Conservation (phyloP, 23 tunicate genomes). For the Diplosoma virens region DNA sequence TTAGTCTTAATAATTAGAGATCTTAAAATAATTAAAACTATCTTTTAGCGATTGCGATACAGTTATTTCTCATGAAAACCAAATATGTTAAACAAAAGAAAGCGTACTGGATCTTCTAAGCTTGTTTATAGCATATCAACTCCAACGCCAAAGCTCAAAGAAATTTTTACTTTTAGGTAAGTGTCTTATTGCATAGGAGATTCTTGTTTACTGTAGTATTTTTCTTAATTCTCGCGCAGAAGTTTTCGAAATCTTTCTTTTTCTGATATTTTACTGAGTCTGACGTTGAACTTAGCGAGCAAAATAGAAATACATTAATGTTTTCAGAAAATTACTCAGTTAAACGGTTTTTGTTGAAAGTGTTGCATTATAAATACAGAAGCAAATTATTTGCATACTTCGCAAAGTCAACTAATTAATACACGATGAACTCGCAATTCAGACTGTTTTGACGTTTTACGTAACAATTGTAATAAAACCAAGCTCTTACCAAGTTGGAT, state of each 20-base stretch:
- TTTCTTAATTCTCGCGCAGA: not conserved
- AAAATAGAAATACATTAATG: not conserved
- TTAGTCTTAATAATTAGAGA: too few species aligned
- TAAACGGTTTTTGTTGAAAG: not conserved
- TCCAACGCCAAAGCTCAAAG: slow-evolving; percentile 50
- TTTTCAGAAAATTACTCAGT: not conserved
- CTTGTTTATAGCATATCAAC: slow-evolving; percentile 46
- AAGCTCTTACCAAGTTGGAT: too few species aligned
- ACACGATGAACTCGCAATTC: too few species aligned
- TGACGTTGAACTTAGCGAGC: not conserved
- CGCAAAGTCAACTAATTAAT: too few species aligned
- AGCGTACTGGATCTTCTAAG: slow-evolving; percentile 33
- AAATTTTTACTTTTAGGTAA: slow-evolving; percentile 59
- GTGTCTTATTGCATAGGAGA: too few species aligned
- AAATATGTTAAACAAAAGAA: slow-evolving; percentile 19
- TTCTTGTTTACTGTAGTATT: too few species aligned
- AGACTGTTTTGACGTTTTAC: too few species aligned
- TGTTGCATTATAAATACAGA: too few species aligned
- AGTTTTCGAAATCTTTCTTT: not conserved
- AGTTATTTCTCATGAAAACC: not conserved
- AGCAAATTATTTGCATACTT: too few species aligned
- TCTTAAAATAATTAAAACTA: too few species aligned
- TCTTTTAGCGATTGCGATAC: too few species aligned
- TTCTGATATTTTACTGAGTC: not conserved
- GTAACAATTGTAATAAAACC: too few species aligned